Evolutionary conservation across 2,888 invertebrate genomes (phyloP), one percentile per base, ranked within the genome.

Genomic region (Cephus pulcher): DNA sequence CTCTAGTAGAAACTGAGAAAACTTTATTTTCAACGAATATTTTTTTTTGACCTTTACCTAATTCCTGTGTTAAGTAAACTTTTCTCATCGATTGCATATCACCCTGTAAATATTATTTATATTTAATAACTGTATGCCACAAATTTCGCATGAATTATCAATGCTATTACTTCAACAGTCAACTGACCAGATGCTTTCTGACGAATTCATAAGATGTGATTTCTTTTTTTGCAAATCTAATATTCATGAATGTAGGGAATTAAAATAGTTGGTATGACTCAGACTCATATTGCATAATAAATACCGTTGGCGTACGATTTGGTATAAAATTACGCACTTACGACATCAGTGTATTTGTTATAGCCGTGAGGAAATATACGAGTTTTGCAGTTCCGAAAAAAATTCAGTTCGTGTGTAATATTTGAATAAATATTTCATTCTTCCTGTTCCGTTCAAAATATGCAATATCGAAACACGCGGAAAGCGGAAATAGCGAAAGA

Each of bases 281-380:
- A 80, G 69, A 78, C 75, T 75, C 80, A 74, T 78, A 76, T 83
- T 83, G 80, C 80, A 81, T 78, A 83, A 82, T 80, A 78, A 80
- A 82, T 82, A 73, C 70, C 75, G 71, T 75, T 73, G 73, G 68
- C 76, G 77, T 74, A 37, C 56, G 76, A 76, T 81, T 78, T 75
- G 78, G 76, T 78, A 75, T 80, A 83, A 80, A 82, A 80, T 84
- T 80, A 81, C 75, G 30, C 73, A n/a, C 70, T 80, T 78, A 74
- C 79, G 73, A 12, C 75, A 40, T 4, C 68, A 12, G 71, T 56
- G 23, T 56, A 56, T 56, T 56, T 56, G 23, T 56, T 56, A 56
- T 9, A 56, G 56, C 23, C 23, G 2, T 56, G 56, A 56, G 23
- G 2, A 56, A 56, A 56, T 23, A 56, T 23, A 56, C 0, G 56